Evolutionary conservation across 2,797 vertebrate genomes (phyloP), one percentile per base, ranked within the genome.

Genomic region (Parotocinclus haroldoi): DNA sequence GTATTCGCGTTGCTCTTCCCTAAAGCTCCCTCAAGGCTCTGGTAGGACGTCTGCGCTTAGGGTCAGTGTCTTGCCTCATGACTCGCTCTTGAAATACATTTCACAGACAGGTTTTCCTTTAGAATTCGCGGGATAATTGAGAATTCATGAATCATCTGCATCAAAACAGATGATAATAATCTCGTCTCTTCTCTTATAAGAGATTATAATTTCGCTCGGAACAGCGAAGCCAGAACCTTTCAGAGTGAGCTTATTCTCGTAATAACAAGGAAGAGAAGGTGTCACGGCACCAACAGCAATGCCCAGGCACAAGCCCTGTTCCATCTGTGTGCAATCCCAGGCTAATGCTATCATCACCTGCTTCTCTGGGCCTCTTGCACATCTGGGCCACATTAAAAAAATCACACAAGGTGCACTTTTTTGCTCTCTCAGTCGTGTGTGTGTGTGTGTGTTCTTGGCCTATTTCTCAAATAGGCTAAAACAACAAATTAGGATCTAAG

Each of bases 301-400:
- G 87, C 83, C 84, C 86, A 85, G 81, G 85, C 90, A 91, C 86
- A 90, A 91, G 90, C 90, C 90, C 89, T 89, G 88, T 87, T 88
- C 84, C 88, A 91, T 93, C 88, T 91, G 91, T 91, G 92, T 90
- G 87, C 89, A 87, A 86, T 95, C 88, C 85, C 74, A 73, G 87
- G 88, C 88, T 92, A 93, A 89, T 90, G 91, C 91, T 96, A 93
- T 97, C 95, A 95, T 94, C 95, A 95, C 94, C 93, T 93, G 93
- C 91, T 91, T 94, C 89, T 83, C 74, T 86, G 87, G 89, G 92
- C 89, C 78, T 77, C 68, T 79, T 71, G 77, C 88, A 91, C 95
- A 98, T 95, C 93, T 98, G 95, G 92, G 84, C 87, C 85, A 80
- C 87, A 93, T 98, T 93, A 93, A 81, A 84, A 89, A 79, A 88